These are phyloP conservation scores for Diadophis punctatus DNA, from an alignment of 2,113 vertebrate genomes.

Conservation along the genomic window DNA sequence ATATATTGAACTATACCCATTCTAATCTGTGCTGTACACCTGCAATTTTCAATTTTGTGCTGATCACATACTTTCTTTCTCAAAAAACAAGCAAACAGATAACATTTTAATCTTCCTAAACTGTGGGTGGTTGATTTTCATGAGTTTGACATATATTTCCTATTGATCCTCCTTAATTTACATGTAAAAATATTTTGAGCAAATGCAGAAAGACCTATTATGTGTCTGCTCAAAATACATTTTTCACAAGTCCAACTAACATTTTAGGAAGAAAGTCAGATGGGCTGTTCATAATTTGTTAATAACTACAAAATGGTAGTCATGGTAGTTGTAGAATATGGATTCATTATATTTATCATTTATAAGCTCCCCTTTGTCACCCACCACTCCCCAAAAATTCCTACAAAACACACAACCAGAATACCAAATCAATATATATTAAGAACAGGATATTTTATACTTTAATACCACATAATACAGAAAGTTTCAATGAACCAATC, in stretches of 20 bases:
- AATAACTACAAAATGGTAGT: not conserved
- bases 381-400: not conserved
- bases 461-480: not conserved
- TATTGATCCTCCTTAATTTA: slow-evolving; percentile 12
- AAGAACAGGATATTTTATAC: not conserved
- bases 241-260: not conserved
- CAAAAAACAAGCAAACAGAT: not conserved
- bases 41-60: not conserved
- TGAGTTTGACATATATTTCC: not conserved
- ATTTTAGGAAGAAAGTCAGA: not conserved
- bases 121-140: not conserved
- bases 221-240: not conserved
- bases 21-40: not conserved
- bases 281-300: not conserved
- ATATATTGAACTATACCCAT: not conserved
- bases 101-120: not conserved
- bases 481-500: not conserved
- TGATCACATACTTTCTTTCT: slow-evolving; percentile 1
- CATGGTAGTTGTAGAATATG: not conserved
- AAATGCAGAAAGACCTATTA: not conserved
- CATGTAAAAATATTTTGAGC: not conserved
- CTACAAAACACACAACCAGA: not conserved
- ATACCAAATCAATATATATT: not conserved
- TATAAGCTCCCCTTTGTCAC: not conserved
- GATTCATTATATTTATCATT: not conserved